A percentile compares a stretch with the other conserved stretches of the same genome.
These are phyloP conservation scores for Lordiphosa mommai DNA, from an alignment of 1,140 invertebrate species.

Conservation along the genomic window DNA sequence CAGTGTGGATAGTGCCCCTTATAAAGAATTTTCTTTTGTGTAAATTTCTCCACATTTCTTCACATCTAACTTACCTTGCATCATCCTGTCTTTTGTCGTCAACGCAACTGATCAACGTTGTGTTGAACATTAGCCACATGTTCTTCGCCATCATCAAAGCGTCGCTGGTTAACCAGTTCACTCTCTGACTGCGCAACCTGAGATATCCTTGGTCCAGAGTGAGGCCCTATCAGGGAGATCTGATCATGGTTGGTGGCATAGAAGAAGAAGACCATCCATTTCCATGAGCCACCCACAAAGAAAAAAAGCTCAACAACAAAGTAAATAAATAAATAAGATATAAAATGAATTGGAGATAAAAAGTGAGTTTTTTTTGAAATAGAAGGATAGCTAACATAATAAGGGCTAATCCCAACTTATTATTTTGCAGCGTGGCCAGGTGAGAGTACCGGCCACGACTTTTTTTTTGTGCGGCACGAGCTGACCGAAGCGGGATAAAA, in stretches of 20 bases:
- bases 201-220: conserved; percentile 86
- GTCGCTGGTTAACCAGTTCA: conserved; percentile 82
- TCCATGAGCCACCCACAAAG: too few species aligned
- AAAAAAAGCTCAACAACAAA: too few species aligned
- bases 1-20: conserved; percentile 68
- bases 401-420: too few species aligned
- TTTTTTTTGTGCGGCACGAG: too few species aligned
- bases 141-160: conserved; percentile 94
- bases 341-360: too few species aligned
- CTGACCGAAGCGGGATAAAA: too few species aligned
- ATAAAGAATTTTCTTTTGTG: background rate
- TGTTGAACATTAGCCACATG: conserved; percentile 94
- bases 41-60: background rate
- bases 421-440: too few species aligned
- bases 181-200: conserved; percentile 86
- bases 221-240: conserved; percentile 84
- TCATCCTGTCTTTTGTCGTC: conserved; percentile 86
- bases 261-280: conserved; percentile 89
- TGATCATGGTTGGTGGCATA: conserved; percentile 86
- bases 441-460: too few species aligned
- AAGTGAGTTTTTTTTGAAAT: too few species aligned
- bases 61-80: conserved; percentile 81
- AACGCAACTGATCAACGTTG: conserved; percentile 82
- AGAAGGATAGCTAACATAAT: too few species aligned
- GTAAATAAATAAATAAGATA: too few species aligned